Evolutionary conservation across 2,888 invertebrate genomes (phyloP).

Genomic region (Nephrocerus scutellatus): DNA sequence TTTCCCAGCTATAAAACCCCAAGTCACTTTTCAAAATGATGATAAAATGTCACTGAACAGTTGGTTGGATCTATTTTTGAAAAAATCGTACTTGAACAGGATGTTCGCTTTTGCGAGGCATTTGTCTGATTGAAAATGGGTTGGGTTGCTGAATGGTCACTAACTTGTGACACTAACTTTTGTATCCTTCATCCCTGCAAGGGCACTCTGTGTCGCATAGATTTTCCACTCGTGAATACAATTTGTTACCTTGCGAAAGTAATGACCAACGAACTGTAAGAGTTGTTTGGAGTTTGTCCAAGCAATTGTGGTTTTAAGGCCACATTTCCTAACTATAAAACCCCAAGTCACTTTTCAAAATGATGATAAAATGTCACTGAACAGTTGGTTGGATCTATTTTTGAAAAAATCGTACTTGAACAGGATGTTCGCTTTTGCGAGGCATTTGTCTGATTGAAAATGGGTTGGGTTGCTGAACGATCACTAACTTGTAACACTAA

Average conservation of each 20-base stretch:
- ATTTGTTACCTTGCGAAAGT: slow-evolving; percentile 25
- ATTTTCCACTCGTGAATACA: slow-evolving; percentile 9
- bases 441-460: slow-evolving; percentile 23
- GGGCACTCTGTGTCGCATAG: slow-evolving; percentile 24
- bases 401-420: slow-evolving; percentile 13
- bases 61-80: slow-evolving; percentile 20
- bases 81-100: slow-evolving; percentile 11
- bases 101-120: slow-evolving; percentile 25
- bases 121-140: slow-evolving; percentile 19
- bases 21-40: slow-evolving; percentile 16
- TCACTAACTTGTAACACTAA: slow-evolving; percentile 15
- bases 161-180: slow-evolving; percentile 17
- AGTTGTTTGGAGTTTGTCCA: background rate
- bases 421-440: slow-evolving; percentile 23
- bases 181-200: slow-evolving; percentile 12
- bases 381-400: slow-evolving; percentile 19
- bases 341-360: slow-evolving; percentile 9
- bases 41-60: slow-evolving; percentile 20
- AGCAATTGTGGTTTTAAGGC: too few species aligned
- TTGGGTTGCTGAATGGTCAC: background rate
- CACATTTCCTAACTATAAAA: background rate
- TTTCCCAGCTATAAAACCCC: background rate
- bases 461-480: background rate
- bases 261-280: slow-evolving; percentile 10
- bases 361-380: slow-evolving; percentile 22